Conservation (phyloP, 1,140 invertebrate genomes). For the Lepidurus packardi region DNA sequence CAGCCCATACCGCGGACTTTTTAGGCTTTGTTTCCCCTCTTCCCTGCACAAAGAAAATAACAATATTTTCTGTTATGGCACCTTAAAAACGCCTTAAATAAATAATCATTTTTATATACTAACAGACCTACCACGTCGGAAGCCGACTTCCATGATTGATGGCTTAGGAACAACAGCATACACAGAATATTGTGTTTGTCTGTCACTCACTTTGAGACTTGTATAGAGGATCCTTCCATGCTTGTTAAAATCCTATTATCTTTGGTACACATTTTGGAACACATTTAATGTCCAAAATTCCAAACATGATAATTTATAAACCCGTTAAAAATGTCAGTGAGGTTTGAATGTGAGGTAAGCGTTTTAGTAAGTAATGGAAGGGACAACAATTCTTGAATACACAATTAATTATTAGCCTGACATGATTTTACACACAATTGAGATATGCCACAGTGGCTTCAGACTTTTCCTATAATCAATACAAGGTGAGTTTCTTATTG, state of each 20-base stretch:
- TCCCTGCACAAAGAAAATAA: not conserved
- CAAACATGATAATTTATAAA: no score
- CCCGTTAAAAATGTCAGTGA: no score
- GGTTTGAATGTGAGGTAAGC: no score
- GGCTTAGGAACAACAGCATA: not conserved
- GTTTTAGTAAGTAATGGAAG: no score
- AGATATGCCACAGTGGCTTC: not conserved
- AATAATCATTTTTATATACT: not conserved
- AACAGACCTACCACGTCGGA: not conserved
- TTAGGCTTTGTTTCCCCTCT: not conserved
- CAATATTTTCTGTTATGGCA: not conserved
- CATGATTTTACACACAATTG: not conserved
- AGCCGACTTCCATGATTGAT: not conserved
- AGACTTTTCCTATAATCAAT: slow-evolving; percentile 1
- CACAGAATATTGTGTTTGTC: not conserved
- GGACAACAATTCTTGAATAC: no score
- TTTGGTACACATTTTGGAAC: no score
- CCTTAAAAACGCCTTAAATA: not conserved
- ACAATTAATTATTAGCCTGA: no score
- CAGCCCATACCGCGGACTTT: not conserved
- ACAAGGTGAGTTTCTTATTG: not conserved
- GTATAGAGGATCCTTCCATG: not conserved
- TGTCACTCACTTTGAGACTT: not conserved
- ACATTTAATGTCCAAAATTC: no score
- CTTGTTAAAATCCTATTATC: no score